These are phyloP conservation scores for Oncorhynchus nerka DNA, from an alignment of 2,113 vertebrate genomes.

Conservation along the genomic window DNA sequence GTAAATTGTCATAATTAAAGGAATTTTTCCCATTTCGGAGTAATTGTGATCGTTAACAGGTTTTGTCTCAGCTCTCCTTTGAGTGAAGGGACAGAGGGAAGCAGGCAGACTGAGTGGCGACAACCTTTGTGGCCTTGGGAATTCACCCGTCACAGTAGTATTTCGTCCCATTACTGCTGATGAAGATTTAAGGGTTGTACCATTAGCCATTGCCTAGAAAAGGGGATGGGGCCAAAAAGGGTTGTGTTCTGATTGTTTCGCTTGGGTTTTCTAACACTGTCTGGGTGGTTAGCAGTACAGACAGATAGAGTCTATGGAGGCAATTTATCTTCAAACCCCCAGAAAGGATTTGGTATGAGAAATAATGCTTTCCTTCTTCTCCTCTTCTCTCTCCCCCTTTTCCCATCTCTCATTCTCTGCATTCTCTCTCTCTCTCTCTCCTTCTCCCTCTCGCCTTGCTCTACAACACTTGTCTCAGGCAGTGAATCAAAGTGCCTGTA, in stretches of 20 bases:
- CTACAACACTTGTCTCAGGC: too few species aligned
- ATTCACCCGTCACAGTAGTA: not conserved
- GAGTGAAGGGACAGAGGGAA: slow-evolving; percentile 5
- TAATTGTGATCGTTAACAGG: slow-evolving; percentile 23
- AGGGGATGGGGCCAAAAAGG: not conserved
- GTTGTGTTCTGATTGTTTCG: too few species aligned
- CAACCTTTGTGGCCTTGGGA: too few species aligned
- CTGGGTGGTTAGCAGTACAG: too few species aligned
- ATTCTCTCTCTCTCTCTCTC: slow-evolving; percentile 21
- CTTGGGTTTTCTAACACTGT: too few species aligned
- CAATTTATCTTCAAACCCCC: too few species aligned
- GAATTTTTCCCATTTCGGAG: slow-evolving; percentile 19
- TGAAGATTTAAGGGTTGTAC: slow-evolving; percentile 4
- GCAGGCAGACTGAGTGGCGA: not conserved
- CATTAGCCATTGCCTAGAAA: slow-evolving; percentile 41
- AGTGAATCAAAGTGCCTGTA: not conserved
- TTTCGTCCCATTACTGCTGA: not conserved
- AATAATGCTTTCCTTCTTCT: not conserved
- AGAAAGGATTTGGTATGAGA: not conserved
- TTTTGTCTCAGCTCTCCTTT: slow-evolving; percentile 22
- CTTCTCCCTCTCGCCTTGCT: not conserved
- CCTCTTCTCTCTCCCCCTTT: too few species aligned
- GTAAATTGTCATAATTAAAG: not conserved
- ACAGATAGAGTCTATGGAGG: too few species aligned
- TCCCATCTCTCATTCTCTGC: slow-evolving; percentile 5